Evolutionary conservation across 92 coral and sea anemone species (phyloP).

Genomic region (Pocillopora grandis): DNA sequence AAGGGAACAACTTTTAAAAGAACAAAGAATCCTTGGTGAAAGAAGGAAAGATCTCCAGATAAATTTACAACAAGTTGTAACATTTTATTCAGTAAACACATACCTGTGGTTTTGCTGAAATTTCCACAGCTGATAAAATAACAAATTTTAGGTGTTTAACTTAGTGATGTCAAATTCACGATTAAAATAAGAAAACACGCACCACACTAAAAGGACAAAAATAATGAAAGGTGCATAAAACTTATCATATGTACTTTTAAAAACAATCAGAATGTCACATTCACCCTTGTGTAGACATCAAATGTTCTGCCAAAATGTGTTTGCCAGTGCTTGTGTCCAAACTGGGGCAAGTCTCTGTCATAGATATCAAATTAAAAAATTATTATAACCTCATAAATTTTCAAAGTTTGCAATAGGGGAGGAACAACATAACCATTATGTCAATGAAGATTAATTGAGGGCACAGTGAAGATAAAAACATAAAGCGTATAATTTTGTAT

Average conservation of each 20-base stretch:
- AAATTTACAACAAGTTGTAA: not conserved
- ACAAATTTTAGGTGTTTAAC: no score
- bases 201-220: not conserved
- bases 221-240: no score
- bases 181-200: not conserved
- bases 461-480: no score
- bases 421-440: no score
- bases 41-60: not conserved
- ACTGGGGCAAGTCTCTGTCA: conserved; percentile 92
- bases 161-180: not conserved
- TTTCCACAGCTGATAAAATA: conserved; percentile 75
- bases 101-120: conserved; percentile 91
- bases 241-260: not conserved
- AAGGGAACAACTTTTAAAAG: no score
- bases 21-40: no score
- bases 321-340: conserved; percentile 97
- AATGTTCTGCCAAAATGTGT: conserved; percentile 95
- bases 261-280: not conserved
- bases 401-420: no score
- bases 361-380: not conserved
- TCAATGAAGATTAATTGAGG: no score
- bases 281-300: conserved; percentile 94
- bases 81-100: not conserved
- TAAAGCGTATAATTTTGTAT: no score
- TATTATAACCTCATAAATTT: no score